A percentile compares a stretch with the other conserved stretches of the same genome.
Evolutionary conservation across 2,797 vertebrate species (phyloP).

Genomic region (Protosalanx chinensis): DNA sequence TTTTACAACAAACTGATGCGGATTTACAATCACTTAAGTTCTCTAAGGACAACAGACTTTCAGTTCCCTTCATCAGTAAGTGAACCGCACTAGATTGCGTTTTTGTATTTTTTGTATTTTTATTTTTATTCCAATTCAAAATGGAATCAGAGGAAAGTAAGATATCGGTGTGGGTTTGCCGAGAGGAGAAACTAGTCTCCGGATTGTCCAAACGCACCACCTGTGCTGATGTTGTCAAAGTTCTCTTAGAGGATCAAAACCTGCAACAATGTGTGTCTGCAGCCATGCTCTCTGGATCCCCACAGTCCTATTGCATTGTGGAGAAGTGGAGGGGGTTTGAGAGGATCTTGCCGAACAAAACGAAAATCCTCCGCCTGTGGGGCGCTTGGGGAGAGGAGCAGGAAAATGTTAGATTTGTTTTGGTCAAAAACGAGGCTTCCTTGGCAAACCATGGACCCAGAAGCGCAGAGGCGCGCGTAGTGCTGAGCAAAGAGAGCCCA

Average conservation of each 20-base stretch:
- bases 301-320: conserved; percentile 85
- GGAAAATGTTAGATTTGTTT: conserved; percentile 86
- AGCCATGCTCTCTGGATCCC: conserved; percentile 67
- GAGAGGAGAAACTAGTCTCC: conserved; percentile 89
- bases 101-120: background rate
- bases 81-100: background rate
- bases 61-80: background rate
- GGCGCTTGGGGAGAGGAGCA: conserved; percentile 90
- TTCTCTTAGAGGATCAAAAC: conserved; percentile 82
- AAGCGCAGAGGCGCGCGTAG: conserved; percentile 92
- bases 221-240: conserved; percentile 88
- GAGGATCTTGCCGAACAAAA: conserved; percentile 87
- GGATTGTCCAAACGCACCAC: conserved; percentile 90
- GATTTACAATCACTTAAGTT: background rate
- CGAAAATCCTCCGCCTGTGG: conserved; percentile 88
- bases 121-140: background rate
- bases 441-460: conserved; percentile 79
- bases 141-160: conserved; percentile 82
- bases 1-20: background rate
- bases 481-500: conserved; percentile 82
- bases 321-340: conserved; percentile 96
- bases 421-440: conserved; percentile 85
- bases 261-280: conserved; percentile 59
- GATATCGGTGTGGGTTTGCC: conserved; percentile 92
- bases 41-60: background rate